Evolutionary conservation across 2,888 invertebrate genomes (phyloP), one percentile per base, ranked within the genome.

Genomic region (Steinernema carpocapsae): DNA sequence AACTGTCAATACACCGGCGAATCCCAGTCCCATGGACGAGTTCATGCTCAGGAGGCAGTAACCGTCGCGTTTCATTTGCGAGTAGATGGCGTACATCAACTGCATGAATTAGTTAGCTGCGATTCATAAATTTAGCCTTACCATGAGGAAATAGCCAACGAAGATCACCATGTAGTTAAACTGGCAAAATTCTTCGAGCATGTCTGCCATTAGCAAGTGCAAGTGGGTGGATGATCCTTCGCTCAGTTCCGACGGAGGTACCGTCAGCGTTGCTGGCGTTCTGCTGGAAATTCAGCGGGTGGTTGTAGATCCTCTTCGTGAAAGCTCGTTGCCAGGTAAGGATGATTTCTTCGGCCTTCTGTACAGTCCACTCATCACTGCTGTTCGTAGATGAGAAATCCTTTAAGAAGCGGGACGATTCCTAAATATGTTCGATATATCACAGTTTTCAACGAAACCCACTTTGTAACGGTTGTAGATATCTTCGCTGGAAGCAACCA

Each of bases 141-240:
- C 94, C 90, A 94, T 94, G 76, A 94, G 91, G 79, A 92, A 91
- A 85, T 94, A 93, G 80, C 95, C 95, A 83, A 94, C 91, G 75
- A 92, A 92, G 82, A 97, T 92, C 88, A 94, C 92, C 80, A 92
- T 90, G 72, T 93, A 90, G 83, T 94, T 94, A 73, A 95, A 91
- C 89, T 94, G 92, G 19, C 95, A 95, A 90, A 94, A 94, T 88
- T 94, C 94, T 79, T 92, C 92, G 80, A 97, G 91, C 83, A 96
- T 94, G 88, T 94, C 94, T 87, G 94, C 93, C 83, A 97, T 91
- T 0, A 6, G 94, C 93, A 24, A 86, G 83, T 0, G 88, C 87
- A 43, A 87, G 79, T 12, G 87, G 87, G 94, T 94, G 75, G 94
- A 86, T 70, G 24, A 76, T 73, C 6, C 82, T 72, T 17, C 73